Conservation (phyloP, 2,113 vertebrate species). For the Genyomyrus donnyi region DNA sequence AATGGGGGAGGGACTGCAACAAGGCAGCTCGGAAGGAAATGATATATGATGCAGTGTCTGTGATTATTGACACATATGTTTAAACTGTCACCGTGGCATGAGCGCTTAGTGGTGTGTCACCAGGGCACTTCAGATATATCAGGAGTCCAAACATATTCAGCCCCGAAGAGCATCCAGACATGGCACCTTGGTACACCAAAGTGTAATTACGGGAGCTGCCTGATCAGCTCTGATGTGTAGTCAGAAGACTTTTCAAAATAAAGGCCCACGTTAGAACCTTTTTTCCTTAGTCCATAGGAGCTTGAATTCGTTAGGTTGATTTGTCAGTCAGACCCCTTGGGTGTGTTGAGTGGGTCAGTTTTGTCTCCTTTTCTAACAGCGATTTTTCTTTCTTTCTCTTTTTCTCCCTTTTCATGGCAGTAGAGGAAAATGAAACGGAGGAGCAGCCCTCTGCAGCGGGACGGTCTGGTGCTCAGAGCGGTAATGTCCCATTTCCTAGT, state of each 20-base stretch:
- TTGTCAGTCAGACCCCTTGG: neutral
- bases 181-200: neutral
- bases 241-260: neutral
- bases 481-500: conserved; percentile 67
- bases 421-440: conserved; percentile 82
- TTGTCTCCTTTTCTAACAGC: conserved; percentile 2
- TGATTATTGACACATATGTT: conserved; percentile 2
- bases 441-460: conserved; percentile 69
- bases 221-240: neutral
- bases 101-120: neutral
- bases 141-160: neutral
- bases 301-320: neutral
- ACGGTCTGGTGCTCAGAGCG: conserved; percentile 74
- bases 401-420: conserved; percentile 70
- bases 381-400: conserved; percentile 39
- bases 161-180: neutral
- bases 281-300: neutral
- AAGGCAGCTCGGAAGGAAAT: neutral
- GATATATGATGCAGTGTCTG: conserved; percentile 4
- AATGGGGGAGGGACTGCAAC: neutral
- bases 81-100: neutral
- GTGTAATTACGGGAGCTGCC: neutral
- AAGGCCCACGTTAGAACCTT: neutral
- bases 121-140: neutral
- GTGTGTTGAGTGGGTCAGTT: neutral